These are phyloP conservation scores for Larimichthys crocea DNA, from an alignment of 2,113 vertebrate genomes.

Conservation along the genomic window DNA sequence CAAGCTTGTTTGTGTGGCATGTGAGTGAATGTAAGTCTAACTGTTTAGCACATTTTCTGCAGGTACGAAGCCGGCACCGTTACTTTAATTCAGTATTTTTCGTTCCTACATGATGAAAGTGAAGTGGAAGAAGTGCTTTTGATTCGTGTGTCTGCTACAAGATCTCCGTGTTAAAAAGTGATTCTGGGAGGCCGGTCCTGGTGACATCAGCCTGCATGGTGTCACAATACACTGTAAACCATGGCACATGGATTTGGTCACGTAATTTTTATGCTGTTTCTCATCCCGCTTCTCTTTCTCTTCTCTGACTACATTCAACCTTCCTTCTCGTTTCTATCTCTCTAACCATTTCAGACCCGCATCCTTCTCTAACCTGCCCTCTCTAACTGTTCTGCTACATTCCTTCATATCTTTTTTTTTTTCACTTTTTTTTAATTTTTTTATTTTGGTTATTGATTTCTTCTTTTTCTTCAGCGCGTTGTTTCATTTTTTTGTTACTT, in stretches of 20 bases:
- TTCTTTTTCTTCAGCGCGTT: background rate
- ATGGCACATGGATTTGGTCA: constrained; percentile 57
- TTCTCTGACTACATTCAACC: background rate
- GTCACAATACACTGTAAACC: constrained; percentile 21
- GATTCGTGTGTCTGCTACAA: background rate
- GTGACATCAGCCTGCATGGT: background rate
- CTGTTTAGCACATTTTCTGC: background rate
- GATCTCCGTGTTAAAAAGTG: background rate
- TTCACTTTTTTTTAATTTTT: background rate
- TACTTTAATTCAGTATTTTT: background rate
- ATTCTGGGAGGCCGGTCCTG: background rate
- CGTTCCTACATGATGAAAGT: background rate
- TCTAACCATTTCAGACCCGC: background rate
- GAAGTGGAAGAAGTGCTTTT: constrained; percentile 2
- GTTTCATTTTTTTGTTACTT: background rate
- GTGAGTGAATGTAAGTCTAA: background rate
- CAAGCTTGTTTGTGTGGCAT: background rate
- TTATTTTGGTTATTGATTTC: background rate
- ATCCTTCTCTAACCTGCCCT: background rate
- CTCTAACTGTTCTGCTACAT: background rate
- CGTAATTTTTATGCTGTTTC: background rate
- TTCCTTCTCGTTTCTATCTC: background rate
- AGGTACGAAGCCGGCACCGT: background rate
- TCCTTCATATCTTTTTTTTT: constrained; percentile 9
- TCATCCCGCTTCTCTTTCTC: background rate